Evolutionary conservation across 2,888 invertebrate species (phyloP), one percentile per base, ranked within the genome.

Genomic region (Aricia artaxerxes): DNA sequence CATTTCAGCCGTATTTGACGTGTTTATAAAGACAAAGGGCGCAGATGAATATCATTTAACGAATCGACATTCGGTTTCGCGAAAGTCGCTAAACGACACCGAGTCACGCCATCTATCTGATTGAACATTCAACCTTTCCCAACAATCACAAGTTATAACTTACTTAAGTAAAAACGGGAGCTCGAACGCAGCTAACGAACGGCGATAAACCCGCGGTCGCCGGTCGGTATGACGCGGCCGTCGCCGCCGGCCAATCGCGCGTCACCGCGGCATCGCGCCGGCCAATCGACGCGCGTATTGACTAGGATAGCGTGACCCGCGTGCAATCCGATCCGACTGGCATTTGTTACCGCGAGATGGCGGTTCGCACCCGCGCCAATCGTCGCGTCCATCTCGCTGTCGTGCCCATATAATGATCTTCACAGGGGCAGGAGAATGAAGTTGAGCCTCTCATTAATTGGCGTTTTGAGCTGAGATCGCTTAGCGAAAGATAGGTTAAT

Each of bases 321-420:
- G 92, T 92, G 92, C 92, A 90, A 93, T 93, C 93, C 91, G 93
- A 93, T 93, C 85, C 88, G 86, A 89, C 87, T 88, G 86, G 92
- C 90, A 92, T 92, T 94, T 93, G 93, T 94, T 93, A 93, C 93
- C 91, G 89, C 88, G 92, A 93, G 93, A 94, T 93, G 92, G 93
- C 91, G 89, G 91, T 89, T 90, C 87, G 87, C 87, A 88, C 90
- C 90, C 89, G 90, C 90, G 89, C 92, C 93, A 93, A 94, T 94
- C 94, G 92, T 90, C 92, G 91, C 93, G 92, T 92, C 92, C 94
- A 94, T 94, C 94, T 91, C 91, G 88, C 93, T 94, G 94, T 94
- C 94, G 93, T 94, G 94, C 94, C 90, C 94, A 92, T 94, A 94
- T 94, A 94, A 94, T 94, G 94, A 94, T 94, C 94, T 94, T 93